These are phyloP conservation scores for Zygothrica quintamaculata DNA, from an alignment of 2,888 invertebrate genomes.

Conservation along the genomic window DNA sequence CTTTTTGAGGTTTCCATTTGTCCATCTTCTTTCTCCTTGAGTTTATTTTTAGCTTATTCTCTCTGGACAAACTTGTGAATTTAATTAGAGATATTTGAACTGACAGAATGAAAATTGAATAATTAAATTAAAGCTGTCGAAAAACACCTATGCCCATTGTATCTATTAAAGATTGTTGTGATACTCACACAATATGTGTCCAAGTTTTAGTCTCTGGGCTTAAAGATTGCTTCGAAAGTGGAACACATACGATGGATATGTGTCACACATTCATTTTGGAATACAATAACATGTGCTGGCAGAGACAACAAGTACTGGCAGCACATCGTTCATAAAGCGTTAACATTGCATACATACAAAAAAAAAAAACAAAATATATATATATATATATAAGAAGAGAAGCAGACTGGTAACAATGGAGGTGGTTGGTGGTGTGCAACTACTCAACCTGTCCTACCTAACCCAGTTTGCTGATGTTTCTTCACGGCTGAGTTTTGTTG, in stretches of 20 bases:
- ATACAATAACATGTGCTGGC: conserved; percentile 67
- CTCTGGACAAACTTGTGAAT: no score
- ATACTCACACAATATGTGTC: conserved; percentile 4
- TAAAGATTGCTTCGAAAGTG: conserved; percentile 38
- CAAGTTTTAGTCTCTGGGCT: conserved; percentile 9
- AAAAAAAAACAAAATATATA: no score
- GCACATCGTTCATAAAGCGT: conserved; percentile 52
- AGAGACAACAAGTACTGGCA: conserved; percentile 47
- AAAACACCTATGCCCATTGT: no score
- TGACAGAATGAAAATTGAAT: no score
- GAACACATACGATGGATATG: conserved; percentile 59
- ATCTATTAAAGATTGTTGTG: conserved; percentile 15
- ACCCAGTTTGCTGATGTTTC: conserved; percentile 67
- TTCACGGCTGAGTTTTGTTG: conserved; percentile 58
- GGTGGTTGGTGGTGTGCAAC: conserved; percentile 26
- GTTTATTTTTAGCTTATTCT: no score
- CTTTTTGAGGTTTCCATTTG: no score
- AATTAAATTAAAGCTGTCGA: no score
- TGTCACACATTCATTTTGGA: conserved; percentile 71
- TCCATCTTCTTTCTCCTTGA: no score
- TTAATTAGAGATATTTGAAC: no score
- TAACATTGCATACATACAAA: conserved; percentile 52
- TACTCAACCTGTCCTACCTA: conserved; percentile 58
- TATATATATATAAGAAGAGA: no score
- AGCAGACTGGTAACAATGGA: conserved; percentile 43